phyloP scores from a whole-genome alignment of 2,888 invertebrate species.

The Thereva nobilitata region DNA sequence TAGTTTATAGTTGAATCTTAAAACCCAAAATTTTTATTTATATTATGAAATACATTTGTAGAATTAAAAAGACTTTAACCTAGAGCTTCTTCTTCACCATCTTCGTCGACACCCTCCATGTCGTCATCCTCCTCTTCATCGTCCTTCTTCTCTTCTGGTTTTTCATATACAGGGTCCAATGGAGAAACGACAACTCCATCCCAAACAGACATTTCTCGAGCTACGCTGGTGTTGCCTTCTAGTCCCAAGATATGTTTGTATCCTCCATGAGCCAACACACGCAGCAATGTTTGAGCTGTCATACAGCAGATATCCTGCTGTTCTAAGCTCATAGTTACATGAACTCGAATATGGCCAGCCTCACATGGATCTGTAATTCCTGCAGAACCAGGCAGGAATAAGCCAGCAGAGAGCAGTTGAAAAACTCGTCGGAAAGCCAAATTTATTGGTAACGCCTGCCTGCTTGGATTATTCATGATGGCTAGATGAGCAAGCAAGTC shows the following conservation, averaged over 20 bases:
- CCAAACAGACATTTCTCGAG: constrained; percentile 92
- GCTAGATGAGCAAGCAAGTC: constrained; percentile 95
- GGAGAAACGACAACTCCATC: constrained; percentile 95
- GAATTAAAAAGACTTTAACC: background rate
- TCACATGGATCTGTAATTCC: constrained; percentile 95
- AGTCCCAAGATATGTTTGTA: constrained; percentile 84
- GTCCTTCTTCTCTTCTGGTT: constrained; percentile 74
- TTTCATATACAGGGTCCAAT: constrained; percentile 90
- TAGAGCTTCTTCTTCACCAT: constrained; percentile 52
- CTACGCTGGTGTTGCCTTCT: constrained; percentile 62
- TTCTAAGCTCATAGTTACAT: constrained; percentile 86
- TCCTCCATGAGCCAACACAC: constrained; percentile 91
- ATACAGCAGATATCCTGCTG: constrained; percentile 92
- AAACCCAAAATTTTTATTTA: too few species aligned
- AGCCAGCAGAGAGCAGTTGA: constrained; percentile 88
- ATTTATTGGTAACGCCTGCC: constrained; percentile 90
- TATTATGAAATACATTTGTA: too few species aligned
- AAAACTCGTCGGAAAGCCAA: constrained; percentile 88
- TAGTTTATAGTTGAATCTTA: background rate
- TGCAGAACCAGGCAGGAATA: constrained; percentile 92
- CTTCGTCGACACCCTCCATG: constrained; percentile 65
- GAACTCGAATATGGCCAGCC: constrained; percentile 83
- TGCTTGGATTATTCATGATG: constrained; percentile 92
- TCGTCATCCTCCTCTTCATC: constrained; percentile 71
- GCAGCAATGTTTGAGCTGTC: constrained; percentile 83